A percentile compares a stretch with the other conserved stretches of the same genome.
Conservation (phyloP, 1,140 invertebrate genomes). For the Zeugodacus cucurbitae region DNA sequence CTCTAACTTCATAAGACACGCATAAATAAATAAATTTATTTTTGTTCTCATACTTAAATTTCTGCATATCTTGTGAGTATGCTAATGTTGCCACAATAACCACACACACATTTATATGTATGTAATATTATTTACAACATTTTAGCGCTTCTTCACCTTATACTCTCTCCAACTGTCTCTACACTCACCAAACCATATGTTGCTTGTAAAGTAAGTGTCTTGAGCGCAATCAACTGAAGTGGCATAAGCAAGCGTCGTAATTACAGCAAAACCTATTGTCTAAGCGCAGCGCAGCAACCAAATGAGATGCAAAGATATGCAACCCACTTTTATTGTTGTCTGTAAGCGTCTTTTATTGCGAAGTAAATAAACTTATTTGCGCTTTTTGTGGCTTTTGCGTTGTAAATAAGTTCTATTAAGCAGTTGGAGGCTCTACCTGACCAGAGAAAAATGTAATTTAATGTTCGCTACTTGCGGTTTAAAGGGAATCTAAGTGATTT, state of each 20-base stretch:
- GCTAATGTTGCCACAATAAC: too few relatives aligned
- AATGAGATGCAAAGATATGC: background rate
- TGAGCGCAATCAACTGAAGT: background rate
- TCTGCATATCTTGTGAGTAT: too few relatives aligned
- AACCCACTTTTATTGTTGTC: background rate
- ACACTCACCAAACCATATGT: background rate
- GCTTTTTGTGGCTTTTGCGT: background rate
- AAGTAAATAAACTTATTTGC: background rate
- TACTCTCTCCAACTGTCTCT: background rate
- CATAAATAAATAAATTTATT: too few relatives aligned
- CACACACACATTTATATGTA: too few relatives aligned
- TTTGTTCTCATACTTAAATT: too few relatives aligned
- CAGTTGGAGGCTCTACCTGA: background rate
- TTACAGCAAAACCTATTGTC: background rate
- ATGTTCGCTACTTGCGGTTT: too few relatives aligned
- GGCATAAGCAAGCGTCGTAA: background rate
- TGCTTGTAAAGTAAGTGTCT: background rate
- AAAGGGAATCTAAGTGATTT: too few relatives aligned
- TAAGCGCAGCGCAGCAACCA: background rate
- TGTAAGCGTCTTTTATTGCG: background rate
- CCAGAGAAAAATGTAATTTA: background rate
- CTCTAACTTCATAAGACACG: too few relatives aligned
- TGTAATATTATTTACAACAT: too few relatives aligned
- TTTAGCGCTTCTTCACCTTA: background rate
- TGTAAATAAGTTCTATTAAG: background rate